Conservation (phyloP, 2,797 vertebrate species). For the Acestrorhynchus altus region DNA sequence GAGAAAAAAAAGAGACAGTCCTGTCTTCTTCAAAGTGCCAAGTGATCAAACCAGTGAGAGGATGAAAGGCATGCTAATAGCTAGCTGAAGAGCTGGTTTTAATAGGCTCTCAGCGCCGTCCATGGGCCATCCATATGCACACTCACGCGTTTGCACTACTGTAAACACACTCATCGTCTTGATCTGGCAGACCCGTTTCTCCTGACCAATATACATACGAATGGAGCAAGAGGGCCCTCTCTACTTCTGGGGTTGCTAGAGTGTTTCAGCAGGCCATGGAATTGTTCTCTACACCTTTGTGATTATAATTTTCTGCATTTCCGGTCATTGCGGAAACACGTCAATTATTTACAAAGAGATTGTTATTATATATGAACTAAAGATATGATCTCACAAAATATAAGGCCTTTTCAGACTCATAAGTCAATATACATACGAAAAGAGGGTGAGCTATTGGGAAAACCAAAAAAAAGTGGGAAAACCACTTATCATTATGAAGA, state of each 20-base stretch:
- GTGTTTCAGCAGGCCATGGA: constrained; percentile 19
- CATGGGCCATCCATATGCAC: constrained; percentile 30
- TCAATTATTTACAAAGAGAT: constrained; percentile 1
- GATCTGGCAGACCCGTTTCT: constrained; percentile 2
- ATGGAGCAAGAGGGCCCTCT: constrained; percentile 10
- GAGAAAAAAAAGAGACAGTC: constrained; percentile 41
- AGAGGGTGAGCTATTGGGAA: background rate
- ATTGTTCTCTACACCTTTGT: constrained; percentile 39
- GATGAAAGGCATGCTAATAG: constrained; percentile 69
- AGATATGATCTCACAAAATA: background rate
- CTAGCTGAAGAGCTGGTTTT: constrained; percentile 65
- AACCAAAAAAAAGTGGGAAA: no score
- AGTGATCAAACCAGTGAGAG: constrained; percentile 68
- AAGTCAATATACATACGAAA: background rate
- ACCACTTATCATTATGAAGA: background rate
- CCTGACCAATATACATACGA: constrained; percentile 17
- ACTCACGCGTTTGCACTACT: constrained; percentile 17
- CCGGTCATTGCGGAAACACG: constrained; percentile 16
- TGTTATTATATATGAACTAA: background rate
- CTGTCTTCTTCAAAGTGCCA: constrained; percentile 75
- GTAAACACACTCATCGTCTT: constrained; percentile 31
- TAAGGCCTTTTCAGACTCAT: no score
- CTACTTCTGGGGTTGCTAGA: constrained; percentile 11
- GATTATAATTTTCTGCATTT: constrained; percentile 23
- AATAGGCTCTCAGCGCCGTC: constrained; percentile 63